Conservation (phyloP, 2,113 vertebrate species). For the Ptyas mucosa region DNA sequence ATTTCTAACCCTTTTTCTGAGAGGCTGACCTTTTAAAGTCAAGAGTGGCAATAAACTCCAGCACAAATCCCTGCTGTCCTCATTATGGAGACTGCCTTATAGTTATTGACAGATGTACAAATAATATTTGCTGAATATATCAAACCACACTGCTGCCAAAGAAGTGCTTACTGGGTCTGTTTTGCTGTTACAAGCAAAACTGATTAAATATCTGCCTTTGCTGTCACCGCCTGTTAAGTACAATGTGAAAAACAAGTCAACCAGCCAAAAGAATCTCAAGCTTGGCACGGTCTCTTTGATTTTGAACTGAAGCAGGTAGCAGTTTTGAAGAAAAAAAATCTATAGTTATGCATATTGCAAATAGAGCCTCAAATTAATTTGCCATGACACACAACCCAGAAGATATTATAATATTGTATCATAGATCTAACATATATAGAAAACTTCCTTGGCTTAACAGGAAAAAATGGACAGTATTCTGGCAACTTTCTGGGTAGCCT, state of each 20-base stretch:
- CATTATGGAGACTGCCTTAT: conserved; percentile 54
- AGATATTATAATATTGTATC: neutral
- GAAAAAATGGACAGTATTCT: neutral
- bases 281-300: neutral
- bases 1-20: conserved; percentile 56
- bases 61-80: conserved; percentile 53
- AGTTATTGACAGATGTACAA: conserved; percentile 65
- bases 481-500: neutral
- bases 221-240: conserved; percentile 55
- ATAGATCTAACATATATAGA: too few species aligned
- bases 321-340: neutral
- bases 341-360: neutral
- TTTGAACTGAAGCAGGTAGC: conserved; percentile 13
- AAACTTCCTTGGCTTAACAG: neutral
- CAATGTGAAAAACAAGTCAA: conserved; percentile 43
- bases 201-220: conserved; percentile 54
- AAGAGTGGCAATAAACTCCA: conserved; percentile 46
- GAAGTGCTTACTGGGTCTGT: conserved; percentile 47
- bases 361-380: neutral
- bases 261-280: conserved; percentile 21
- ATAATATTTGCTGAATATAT: conserved; percentile 60
- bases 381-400: neutral
- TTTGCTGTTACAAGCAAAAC: conserved; percentile 53
- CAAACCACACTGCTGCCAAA: conserved; percentile 49
- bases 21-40: conserved; percentile 57